phyloP scores from a whole-genome alignment of 2,888 invertebrate species.

The Parnassius apollo region DNA sequence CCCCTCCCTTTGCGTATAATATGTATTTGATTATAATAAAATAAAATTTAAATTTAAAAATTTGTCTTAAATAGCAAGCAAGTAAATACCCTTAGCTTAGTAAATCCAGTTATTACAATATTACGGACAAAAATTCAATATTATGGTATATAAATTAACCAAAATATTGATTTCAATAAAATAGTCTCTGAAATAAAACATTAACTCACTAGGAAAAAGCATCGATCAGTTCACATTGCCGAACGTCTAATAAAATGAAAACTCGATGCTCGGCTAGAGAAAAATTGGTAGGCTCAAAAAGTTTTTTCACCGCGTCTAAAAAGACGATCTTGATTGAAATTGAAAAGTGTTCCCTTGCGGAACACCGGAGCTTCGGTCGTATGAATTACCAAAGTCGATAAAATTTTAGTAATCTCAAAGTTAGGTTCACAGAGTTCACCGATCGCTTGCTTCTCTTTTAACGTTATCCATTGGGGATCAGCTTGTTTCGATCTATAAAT shows the following conservation, averaged over 20 bases:
- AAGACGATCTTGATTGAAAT: constrained; percentile 65
- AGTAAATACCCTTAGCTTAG: too few species aligned
- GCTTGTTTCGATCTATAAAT: neutral
- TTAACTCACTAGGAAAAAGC: neutral
- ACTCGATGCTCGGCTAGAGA: constrained; percentile 48
- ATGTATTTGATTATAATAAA: too few species aligned
- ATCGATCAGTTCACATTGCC: constrained; percentile 20
- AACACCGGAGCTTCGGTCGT: constrained; percentile 45
- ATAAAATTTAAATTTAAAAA: too few species aligned
- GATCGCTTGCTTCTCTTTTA: constrained; percentile 1
- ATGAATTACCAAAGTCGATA: constrained; percentile 66
- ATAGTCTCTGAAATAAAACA: neutral
- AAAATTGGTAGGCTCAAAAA: constrained; percentile 63
- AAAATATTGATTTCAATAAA: too few species aligned
- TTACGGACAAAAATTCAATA: too few species aligned
- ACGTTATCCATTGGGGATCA: constrained; percentile 13
- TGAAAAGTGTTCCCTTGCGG: constrained; percentile 52
- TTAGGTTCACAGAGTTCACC: constrained; percentile 4
- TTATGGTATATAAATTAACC: too few species aligned
- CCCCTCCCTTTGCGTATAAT: too few species aligned
- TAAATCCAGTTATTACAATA: too few species aligned
- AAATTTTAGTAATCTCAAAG: constrained; percentile 59
- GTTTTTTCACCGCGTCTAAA: constrained; percentile 44
- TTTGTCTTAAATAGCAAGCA: too few species aligned
- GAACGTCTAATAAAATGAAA: constrained; percentile 45